Conservation (phyloP, 2,888 invertebrate species). For the Epirrita christyi region DNA sequence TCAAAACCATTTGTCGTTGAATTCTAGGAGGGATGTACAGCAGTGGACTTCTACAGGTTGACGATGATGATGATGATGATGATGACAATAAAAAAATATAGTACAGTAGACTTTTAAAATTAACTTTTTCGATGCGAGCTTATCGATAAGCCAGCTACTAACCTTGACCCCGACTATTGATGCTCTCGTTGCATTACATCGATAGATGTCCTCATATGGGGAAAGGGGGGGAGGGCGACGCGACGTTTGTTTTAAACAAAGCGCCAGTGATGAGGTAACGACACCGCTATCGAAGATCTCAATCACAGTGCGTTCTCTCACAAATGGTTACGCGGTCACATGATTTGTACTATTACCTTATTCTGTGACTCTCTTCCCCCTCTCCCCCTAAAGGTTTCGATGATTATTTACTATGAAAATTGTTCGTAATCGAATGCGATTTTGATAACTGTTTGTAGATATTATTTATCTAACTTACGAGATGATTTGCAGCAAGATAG, state of each 20-base stretch:
- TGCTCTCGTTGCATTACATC: slow-evolving; percentile 17
- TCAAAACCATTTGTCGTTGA: too few relatives aligned
- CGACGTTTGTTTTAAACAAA: slow-evolving; percentile 12
- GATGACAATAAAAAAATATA: too few relatives aligned
- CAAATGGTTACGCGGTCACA: slow-evolving; percentile 1
- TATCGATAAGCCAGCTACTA: slow-evolving; percentile 4
- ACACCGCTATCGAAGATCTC: slow-evolving; percentile 1
- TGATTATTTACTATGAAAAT: slow-evolving; percentile 18
- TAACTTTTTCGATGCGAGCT: not conserved
- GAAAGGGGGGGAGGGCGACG: not conserved
- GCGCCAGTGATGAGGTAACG: slow-evolving; percentile 5
- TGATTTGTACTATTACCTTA: slow-evolving; percentile 8
- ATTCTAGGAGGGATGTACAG: too few relatives aligned
- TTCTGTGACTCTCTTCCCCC: slow-evolving; percentile 2
- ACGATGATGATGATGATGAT: too few relatives aligned
- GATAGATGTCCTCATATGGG: slow-evolving; percentile 5
- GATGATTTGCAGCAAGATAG: not conserved
- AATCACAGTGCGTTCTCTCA: slow-evolving; percentile 6
- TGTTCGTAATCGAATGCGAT: slow-evolving; percentile 14
- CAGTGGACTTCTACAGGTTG: too few relatives aligned
- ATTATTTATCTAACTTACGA: too few relatives aligned
- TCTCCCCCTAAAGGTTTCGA: not conserved
- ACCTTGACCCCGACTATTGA: slow-evolving; percentile 12
- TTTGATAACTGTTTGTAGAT: not conserved
- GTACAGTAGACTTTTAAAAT: not conserved